Evolutionary conservation across 2,797 vertebrate genomes (phyloP).

Genomic region (Lutjanus campechanus): DNA sequence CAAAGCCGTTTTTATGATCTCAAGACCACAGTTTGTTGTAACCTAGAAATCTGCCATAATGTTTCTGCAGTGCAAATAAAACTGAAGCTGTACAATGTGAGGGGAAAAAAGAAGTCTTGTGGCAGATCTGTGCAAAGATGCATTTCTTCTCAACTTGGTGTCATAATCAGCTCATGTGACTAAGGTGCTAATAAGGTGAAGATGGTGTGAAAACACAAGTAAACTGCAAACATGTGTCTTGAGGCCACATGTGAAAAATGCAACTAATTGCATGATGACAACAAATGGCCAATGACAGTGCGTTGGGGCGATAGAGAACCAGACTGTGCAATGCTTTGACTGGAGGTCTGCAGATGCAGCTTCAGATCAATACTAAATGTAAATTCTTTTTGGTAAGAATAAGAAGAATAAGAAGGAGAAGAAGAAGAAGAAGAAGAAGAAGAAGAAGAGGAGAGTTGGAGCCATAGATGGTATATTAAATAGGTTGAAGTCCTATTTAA

Average conservation of each 20-base stretch:
- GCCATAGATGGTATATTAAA: too few relatives aligned
- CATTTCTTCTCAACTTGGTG: slow-evolving; percentile 3
- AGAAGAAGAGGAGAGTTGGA: too few relatives aligned
- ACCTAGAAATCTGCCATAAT: not conserved
- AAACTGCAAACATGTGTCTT: slow-evolving; percentile 18
- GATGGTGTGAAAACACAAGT: slow-evolving; percentile 11
- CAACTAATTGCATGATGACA: not conserved
- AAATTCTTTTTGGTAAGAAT: too few relatives aligned
- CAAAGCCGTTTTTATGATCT: not conserved
- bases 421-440: too few relatives aligned
- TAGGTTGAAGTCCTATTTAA: too few relatives aligned
- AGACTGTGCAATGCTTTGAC: not conserved
- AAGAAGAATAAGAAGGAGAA: too few relatives aligned
- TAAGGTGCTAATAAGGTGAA: slow-evolving; percentile 21
- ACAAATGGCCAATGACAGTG: not conserved
- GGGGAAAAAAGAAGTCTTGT: not conserved
- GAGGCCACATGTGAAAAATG: slow-evolving; percentile 24
- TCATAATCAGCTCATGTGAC: slow-evolving; percentile 5
- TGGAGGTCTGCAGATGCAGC: not conserved
- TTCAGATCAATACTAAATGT: not conserved
- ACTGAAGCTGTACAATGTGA: not conserved
- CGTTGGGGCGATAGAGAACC: not conserved
- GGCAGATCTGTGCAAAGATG: not conserved
- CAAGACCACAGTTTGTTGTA: not conserved
- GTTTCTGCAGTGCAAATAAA: not conserved